Evolutionary conservation across 2,888 invertebrate species (phyloP).

Genomic region (Drosophila formosana): DNA sequence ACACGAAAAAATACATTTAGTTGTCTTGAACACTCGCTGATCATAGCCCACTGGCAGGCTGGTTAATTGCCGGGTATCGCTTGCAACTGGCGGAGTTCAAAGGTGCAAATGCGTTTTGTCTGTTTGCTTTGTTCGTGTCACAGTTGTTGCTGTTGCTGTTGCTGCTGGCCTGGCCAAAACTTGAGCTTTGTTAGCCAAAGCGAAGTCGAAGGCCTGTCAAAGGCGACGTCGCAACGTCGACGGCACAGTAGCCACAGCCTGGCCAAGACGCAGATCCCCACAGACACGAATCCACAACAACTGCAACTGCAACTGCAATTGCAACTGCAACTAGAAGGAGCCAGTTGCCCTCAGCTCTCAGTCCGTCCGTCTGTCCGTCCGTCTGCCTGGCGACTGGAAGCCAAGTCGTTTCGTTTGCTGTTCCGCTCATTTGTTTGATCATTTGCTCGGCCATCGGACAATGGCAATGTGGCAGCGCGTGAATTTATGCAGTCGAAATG

Average conservation of each 20-base stretch:
- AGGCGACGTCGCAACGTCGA: constrained; percentile 27
- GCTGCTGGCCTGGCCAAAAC: constrained; percentile 10
- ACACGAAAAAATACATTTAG: too few relatives aligned
- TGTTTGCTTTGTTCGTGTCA: constrained; percentile 19
- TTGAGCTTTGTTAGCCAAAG: constrained; percentile 26
- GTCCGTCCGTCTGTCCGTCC: constrained; percentile 1
- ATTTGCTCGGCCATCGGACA: constrained; percentile 82
- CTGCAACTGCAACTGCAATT: background rate
- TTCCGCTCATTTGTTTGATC: constrained; percentile 77
- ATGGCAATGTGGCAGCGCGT: constrained; percentile 82
- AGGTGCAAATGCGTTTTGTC: constrained; percentile 78
- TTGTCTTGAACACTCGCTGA: background rate
- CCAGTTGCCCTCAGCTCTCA: constrained; percentile 41
- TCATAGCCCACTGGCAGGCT: background rate
- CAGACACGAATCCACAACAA: constrained; percentile 32
- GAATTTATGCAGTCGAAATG: constrained; percentile 82
- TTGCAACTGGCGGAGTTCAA: constrained; percentile 66
- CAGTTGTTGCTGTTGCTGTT: constrained; percentile 17
- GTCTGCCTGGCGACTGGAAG: constrained; percentile 16
- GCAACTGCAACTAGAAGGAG: constrained; percentile 28
- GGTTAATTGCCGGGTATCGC: constrained; percentile 9
- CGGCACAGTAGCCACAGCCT: constrained; percentile 39
- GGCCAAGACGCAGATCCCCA: constrained; percentile 38
- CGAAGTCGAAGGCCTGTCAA: constrained; percentile 40
- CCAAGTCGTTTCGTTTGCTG: constrained; percentile 49